Base-by-base conservation (phyloP, 2,888 invertebrate genomes). In the Eueremaeus valkanovi region DNA sequence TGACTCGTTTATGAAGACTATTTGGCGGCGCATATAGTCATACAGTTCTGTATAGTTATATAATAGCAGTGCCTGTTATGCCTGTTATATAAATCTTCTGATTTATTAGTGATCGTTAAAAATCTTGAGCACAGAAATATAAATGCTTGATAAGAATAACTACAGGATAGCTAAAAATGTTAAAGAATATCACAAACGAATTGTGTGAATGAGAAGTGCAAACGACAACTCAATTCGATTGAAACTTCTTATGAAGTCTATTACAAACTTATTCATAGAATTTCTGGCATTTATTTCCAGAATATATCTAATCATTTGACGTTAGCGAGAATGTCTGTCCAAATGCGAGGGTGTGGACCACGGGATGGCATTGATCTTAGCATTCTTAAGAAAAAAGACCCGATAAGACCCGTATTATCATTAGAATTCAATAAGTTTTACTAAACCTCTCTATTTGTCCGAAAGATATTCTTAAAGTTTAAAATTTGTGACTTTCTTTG, bases 81-180 rank as follows among this genome's bases (percentile, higher is more conserved):
- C 49, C 49, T 49, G 49, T 49, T 49, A 49, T 49, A 49, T 49
- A n/a, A n/a, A 45, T 45, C 18, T 18, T 31, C 29, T 58, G 58
- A 58, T 58, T 58, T 58, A 58, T 58, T 58, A 58, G 58, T 58
- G 58, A 58, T 58, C 58, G 58, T 58, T 58, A 58, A 31, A 58
- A 58, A 58, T 58, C 29, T 58, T 58, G 58, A 58, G 58, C 3
- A 6, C 58, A 58, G 58, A 29, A 58, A 29, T 58, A 58, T 31
- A 58, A 58, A 58, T 58, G 29, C 31, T 16, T 58, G 58, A 58
- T 58, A 58, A 58, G 58, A 18, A 58, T 58, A 24, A 29, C 31
- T 58, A 5, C 2, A 58, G 58, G 27, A 18, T 8, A 13, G 27
- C 21, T 1, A 24, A 31, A 31, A 31, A 18, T 16, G 45, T 1